Conservation (phyloP, 2,797 vertebrate species). For the Linurgus olivaceus region DNA sequence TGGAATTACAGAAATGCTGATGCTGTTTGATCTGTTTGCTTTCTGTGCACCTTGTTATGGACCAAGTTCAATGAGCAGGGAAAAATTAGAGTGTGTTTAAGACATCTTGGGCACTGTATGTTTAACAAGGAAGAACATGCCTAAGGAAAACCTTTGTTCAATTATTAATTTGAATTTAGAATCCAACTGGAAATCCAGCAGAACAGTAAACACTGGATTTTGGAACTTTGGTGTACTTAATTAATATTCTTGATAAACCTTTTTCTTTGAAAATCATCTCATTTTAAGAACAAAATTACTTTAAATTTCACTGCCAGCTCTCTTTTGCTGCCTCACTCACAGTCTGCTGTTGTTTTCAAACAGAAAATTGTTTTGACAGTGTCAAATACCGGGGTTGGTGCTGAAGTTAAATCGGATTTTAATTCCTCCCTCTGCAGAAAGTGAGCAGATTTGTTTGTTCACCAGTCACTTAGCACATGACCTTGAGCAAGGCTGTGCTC, state of each 20-base stretch:
- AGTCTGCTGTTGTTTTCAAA: neutral
- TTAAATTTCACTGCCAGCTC: neutral
- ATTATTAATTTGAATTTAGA: neutral
- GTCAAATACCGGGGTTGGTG: neutral
- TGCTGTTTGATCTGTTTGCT: neutral
- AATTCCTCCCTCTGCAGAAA: neutral
- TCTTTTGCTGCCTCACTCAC: neutral
- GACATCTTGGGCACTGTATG: neutral
- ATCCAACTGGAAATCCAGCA: neutral
- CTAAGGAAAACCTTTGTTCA: neutral
- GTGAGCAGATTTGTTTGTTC: conserved; percentile 3
- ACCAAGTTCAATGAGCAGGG: neutral
- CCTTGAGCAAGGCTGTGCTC: conserved; percentile 1
- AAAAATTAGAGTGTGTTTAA: neutral
- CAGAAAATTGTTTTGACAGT: neutral
- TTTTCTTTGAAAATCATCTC: neutral
- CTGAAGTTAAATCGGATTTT: neutral
- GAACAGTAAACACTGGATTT: neutral
- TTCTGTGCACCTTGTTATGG: neutral
- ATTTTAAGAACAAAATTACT: neutral
- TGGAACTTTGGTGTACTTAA: neutral
- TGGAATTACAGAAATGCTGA: neutral
- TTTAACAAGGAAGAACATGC: neutral
- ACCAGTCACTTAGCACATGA: neutral
- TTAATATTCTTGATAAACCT: neutral